Percentiles rank a stretch among this genome's conserved stretches.
Evolutionary conservation across 1,140 invertebrate genomes (phyloP).

Genomic region (Chionoecetes opilio): DNA sequence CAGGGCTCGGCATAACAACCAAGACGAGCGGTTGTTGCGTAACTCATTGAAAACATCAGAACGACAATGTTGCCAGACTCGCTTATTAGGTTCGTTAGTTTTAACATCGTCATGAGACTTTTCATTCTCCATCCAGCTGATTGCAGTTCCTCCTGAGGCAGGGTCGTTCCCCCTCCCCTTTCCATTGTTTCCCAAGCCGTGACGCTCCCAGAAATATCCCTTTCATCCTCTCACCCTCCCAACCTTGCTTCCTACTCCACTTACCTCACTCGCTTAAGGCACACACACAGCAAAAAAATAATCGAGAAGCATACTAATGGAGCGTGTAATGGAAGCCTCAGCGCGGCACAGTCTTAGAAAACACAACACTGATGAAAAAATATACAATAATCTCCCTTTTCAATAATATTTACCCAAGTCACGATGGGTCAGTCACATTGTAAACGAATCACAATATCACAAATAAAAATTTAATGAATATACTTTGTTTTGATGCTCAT

Average conservation of each 20-base stretch:
- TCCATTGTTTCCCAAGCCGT: background rate
- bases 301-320: background rate
- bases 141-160: slow-evolving; percentile 27
- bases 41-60: background rate
- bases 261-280: background rate
- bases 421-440: too few relatives aligned
- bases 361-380: background rate
- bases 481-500: too few relatives aligned
- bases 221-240: background rate
- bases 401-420: background rate
- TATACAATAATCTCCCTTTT: background rate
- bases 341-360: background rate
- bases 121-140: background rate
- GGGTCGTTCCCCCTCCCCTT: background rate
- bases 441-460: too few relatives aligned
- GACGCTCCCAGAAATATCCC: background rate
- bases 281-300: background rate
- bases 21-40: background rate
- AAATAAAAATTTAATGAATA: too few relatives aligned
- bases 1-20: background rate
- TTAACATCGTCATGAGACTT: background rate
- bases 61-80: background rate
- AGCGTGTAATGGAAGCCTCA: background rate
- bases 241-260: too few relatives aligned
- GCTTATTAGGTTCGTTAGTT: background rate